Evolutionary conservation across 2,888 invertebrate species (phyloP).

Genomic region (Tinea semifulvella): DNA sequence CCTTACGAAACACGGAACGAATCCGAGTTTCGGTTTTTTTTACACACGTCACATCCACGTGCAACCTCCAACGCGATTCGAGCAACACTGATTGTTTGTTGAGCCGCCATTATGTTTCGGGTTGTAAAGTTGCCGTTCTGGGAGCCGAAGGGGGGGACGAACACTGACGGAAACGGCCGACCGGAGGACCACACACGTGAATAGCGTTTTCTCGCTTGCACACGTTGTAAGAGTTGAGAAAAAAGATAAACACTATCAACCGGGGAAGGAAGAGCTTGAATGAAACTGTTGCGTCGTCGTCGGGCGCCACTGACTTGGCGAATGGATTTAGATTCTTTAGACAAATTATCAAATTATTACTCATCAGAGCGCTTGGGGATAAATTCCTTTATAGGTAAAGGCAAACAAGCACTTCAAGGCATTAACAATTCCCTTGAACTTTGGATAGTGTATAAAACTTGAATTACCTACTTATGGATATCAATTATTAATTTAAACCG

Average conservation of each 20-base stretch:
- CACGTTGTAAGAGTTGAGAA: conserved; percentile 34
- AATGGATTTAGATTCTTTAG: conserved; percentile 4
- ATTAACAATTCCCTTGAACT: too few relatives aligned
- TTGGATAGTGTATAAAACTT: too few relatives aligned
- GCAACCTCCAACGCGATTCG: conserved; percentile 46
- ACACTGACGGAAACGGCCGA: conserved; percentile 40
- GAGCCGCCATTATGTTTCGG: conserved; percentile 62
- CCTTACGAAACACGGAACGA: conserved; percentile 49
- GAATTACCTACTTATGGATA: too few relatives aligned
- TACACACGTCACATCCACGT: conserved; percentile 33
- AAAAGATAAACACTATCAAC: conserved; percentile 41
- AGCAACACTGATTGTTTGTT: conserved; percentile 60
- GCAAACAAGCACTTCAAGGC: too few relatives aligned
- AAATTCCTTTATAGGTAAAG: too few relatives aligned
- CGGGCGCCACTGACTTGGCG: conserved; percentile 27
- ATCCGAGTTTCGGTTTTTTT: conserved; percentile 38
- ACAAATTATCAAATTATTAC: background rate
- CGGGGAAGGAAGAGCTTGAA: conserved; percentile 35
- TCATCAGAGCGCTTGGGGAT: background rate
- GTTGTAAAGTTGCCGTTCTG: conserved; percentile 60
- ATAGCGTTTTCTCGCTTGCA: conserved; percentile 38
- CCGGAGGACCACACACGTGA: conserved; percentile 59
- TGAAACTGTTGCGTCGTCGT: conserved; percentile 33
- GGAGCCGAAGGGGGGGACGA: conserved; percentile 42
- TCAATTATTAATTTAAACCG: too few relatives aligned